phyloP scores from a whole-genome alignment of 2,797 vertebrate species.

The Clarias fuscus region DNA sequence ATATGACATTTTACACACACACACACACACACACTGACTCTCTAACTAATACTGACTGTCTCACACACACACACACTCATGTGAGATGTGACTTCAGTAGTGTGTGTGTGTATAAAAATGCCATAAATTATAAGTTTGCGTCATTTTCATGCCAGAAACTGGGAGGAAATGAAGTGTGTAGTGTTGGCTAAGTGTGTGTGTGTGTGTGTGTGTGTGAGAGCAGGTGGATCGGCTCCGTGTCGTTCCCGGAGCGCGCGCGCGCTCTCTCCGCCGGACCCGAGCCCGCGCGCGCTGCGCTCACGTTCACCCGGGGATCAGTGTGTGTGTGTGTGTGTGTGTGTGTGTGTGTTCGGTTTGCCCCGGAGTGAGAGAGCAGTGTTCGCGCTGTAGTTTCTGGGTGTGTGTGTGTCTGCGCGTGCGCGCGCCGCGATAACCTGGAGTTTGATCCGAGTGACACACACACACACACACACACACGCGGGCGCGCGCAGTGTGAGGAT shows the following conservation, averaged over 20 bases:
- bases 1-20: not conserved
- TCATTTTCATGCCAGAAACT: not conserved
- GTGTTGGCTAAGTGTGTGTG: not conserved
- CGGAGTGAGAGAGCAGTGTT: not conserved
- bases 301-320: not conserved
- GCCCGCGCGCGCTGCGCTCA: not conserved
- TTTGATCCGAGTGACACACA: not conserved
- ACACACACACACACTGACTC: too few relatives aligned
- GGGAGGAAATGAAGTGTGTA: not conserved
- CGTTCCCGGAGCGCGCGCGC: slow-evolving; percentile 53
- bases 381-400: not conserved
- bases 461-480: not conserved
- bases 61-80: too few relatives aligned
- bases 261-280: not conserved
- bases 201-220: slow-evolving; percentile 65
- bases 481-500: not conserved
- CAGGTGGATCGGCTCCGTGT: slow-evolving; percentile 76
- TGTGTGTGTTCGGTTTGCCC: not conserved
- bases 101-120: not conserved
- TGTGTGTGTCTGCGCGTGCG: not conserved
- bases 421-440: not conserved
- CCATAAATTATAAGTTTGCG: not conserved
- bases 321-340: not conserved
- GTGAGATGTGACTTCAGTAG: too few relatives aligned
- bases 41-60: too few relatives aligned